Base-by-base conservation (phyloP, 2,797 vertebrate species). In the Bovichtus variegatus region DNA sequence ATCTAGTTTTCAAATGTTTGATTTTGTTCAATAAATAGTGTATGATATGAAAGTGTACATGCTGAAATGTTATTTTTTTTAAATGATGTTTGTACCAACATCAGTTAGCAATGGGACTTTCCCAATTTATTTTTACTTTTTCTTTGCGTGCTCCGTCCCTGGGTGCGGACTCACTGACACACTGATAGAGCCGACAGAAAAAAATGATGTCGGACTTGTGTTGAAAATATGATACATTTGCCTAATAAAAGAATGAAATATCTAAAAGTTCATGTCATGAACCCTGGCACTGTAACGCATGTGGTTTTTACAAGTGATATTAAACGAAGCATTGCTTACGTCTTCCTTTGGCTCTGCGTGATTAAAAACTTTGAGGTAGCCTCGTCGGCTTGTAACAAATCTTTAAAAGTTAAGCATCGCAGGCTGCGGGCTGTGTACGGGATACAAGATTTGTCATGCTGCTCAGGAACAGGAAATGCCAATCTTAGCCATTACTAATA, bases 21-120 rank as follows among this genome's bases (percentile, higher is more conserved):
- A 27, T 29, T 21, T 71, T 11, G 2, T 40, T 58, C 53, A 60
- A 13, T 65, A 34, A 75, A 34, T 54, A 58, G 36, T 9, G 10
- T n/a, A n/a, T n/a, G n/a, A n/a, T n/a, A n/a, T n/a, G n/a, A 60
- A 59, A 54, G 55, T 27, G 38, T 27, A 9, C n/a, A 61, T 12
- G 12, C 25, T 34, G 34, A 36, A 23, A 47, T 50, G 36, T 38
- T 34, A 43, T 61, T 47, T 25, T 3, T n/a, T n/a, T n/a, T n/a
- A n/a, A n/a, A n/a, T n/a, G n/a, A n/a, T 12, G 60, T 65, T 69
- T 41, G 44, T 38, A 27, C 34, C 60, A 66, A 71, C 80, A 57
- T 38, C 55, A 47, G n/a, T 55, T 43, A 38, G 31, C 46, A 64
- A 76, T 4, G 40, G 72, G 76, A 72, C 63, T 76, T 76, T 80